A percentile compares a stretch with the other conserved stretches of the same genome.
Evolutionary conservation across 2,797 vertebrate genomes (phyloP).

Genomic region (Aselliscus stoliczkanus): DNA sequence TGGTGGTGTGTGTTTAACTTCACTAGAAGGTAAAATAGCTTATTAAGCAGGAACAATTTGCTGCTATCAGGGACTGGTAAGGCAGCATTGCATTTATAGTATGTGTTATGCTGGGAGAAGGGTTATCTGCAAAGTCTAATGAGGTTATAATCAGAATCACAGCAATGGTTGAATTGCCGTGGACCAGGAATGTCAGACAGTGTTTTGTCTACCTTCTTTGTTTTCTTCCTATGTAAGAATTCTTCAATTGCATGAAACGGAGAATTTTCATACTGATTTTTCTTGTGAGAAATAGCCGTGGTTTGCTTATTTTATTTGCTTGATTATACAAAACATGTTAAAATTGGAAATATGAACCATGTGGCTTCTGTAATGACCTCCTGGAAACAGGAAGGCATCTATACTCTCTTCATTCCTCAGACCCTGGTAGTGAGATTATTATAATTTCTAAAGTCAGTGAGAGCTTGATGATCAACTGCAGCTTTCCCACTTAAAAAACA

Average conservation of each 20-base stretch:
- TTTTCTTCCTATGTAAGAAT: neutral
- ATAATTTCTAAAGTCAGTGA: neutral
- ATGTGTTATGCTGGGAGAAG: neutral
- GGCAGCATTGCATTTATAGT: neutral
- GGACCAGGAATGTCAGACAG: neutral
- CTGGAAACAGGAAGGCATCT: neutral
- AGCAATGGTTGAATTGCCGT: neutral
- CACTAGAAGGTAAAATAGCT: neutral
- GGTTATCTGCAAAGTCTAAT: neutral
- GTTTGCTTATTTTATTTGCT: slow-evolving; percentile 10
- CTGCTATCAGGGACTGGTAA: neutral
- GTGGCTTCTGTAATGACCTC: neutral
- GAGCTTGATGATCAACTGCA: neutral
- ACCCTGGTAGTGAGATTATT: neutral
- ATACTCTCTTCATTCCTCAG: neutral
- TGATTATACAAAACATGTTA: neutral
- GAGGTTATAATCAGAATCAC: neutral
- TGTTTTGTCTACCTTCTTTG: neutral
- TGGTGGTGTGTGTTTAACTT: neutral
- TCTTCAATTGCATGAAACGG: neutral
- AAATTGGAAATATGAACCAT: slow-evolving; percentile 15
- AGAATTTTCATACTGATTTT: slow-evolving; percentile 3
- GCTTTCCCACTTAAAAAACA: neutral
- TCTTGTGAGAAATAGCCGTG: neutral
- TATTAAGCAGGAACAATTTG: neutral